phyloP scores from a whole-genome alignment of 2,113 vertebrate genomes.

The Myotis lucifugus region DNA sequence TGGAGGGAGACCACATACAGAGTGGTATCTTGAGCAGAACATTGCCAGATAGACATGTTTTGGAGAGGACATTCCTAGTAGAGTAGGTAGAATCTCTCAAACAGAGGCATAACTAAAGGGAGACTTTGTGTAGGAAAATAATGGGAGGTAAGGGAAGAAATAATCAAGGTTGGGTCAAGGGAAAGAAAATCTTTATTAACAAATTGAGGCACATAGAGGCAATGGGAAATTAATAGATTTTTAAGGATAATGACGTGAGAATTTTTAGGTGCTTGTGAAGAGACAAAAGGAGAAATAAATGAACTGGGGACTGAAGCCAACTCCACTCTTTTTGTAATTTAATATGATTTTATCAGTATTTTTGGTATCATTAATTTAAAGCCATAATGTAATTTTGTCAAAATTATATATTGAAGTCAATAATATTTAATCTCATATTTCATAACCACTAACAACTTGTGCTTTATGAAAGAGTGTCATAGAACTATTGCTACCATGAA shows the following conservation, averaged over 20 bases:
- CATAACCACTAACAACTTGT: not conserved
- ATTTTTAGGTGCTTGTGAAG: not conserved
- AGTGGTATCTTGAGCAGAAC: not conserved
- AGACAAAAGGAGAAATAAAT: not conserved
- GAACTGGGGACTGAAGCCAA: not conserved
- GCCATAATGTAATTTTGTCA: not conserved
- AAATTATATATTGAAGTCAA: not conserved
- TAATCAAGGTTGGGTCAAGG: not conserved
- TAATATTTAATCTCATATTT: not conserved
- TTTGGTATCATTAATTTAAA: not conserved
- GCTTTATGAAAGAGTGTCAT: not conserved
- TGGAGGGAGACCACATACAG: not conserved
- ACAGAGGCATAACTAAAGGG: not conserved
- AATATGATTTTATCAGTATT: not conserved
- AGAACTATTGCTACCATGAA: not conserved
- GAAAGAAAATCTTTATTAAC: constrained; percentile 20
- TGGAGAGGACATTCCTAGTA: not conserved
- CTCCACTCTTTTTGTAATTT: not conserved
- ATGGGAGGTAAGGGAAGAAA: not conserved
- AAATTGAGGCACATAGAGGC: not conserved
- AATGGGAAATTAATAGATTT: not conserved
- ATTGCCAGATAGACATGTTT: not conserved
- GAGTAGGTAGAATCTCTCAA: not conserved
- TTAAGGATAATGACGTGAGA: not conserved
- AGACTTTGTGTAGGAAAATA: not conserved